Evolutionary conservation across 2,797 vertebrate species (phyloP).

Genomic region (Malurus splendens): DNA sequence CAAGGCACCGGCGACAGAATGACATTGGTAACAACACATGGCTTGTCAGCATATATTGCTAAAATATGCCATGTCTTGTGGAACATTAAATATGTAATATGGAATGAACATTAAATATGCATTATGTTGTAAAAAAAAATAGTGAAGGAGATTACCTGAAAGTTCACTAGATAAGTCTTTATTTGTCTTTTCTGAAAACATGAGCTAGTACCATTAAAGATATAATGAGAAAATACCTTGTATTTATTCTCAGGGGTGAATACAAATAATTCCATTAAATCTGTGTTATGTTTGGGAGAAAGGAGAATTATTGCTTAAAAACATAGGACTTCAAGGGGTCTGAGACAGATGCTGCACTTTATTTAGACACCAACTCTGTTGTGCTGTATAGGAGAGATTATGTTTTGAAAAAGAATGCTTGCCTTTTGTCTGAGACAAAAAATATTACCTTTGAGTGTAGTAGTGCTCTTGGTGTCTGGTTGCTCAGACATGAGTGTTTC

Average conservation of each 20-base stretch:
- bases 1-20: not conserved
- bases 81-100: slow-evolving; percentile 4
- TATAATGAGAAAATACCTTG: not conserved
- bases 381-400: not conserved
- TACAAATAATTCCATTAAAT: not conserved
- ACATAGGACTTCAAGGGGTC: not conserved
- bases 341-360: not conserved
- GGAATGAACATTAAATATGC: slow-evolving; percentile 14
- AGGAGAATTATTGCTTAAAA: not conserved
- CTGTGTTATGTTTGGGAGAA: not conserved
- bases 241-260: not conserved
- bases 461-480: not conserved
- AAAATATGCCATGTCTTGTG: not conserved
- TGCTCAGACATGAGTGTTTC: not conserved
- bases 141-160: not conserved
- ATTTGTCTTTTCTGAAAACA: not conserved
- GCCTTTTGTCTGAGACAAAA: not conserved
- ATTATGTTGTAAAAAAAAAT: not conserved
- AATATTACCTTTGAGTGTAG: not conserved
- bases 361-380: not conserved
- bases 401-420: not conserved
- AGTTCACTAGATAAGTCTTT: not conserved
- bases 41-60: slow-evolving; percentile 28
- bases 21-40: not conserved
- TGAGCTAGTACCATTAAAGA: not conserved